Evolutionary conservation across 2,797 vertebrate species (phyloP).

Genomic region (Catostomus latipinnis): DNA sequence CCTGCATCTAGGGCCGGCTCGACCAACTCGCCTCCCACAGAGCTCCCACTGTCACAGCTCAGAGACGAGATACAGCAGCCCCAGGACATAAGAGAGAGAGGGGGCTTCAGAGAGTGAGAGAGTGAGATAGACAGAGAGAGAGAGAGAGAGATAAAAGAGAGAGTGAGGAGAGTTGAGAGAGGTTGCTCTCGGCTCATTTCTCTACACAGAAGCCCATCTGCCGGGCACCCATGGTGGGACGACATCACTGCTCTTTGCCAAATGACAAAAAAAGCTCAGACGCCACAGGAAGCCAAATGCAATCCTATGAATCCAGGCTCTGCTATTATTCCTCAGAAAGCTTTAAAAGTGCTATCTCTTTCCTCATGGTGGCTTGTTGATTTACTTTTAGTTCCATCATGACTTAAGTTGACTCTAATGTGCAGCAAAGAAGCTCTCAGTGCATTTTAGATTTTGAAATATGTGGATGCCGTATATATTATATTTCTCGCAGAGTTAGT

Average conservation of each 20-base stretch:
- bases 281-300: slow-evolving; percentile 81
- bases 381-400: slow-evolving; percentile 75
- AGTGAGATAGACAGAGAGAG: slow-evolving; percentile 49
- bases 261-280: slow-evolving; percentile 74
- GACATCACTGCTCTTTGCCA: slow-evolving; percentile 77
- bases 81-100: slow-evolving; percentile 68
- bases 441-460: slow-evolving; percentile 62
- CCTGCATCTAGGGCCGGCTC: slow-evolving; percentile 81
- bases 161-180: slow-evolving; percentile 23
- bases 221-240: slow-evolving; percentile 81
- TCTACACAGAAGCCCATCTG: slow-evolving; percentile 85
- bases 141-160: slow-evolving; percentile 30
- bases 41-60: slow-evolving; percentile 52
- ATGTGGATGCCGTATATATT: slow-evolving; percentile 51
- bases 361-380: slow-evolving; percentile 71
- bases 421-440: slow-evolving; percentile 61
- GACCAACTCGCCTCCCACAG: slow-evolving; percentile 81
- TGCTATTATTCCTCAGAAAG: slow-evolving; percentile 75
- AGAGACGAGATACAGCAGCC: slow-evolving; percentile 72
- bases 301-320: slow-evolving; percentile 78
- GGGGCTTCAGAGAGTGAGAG: slow-evolving; percentile 51
- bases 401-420: slow-evolving; percentile 77
- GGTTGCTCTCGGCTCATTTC: slow-evolving; percentile 84
- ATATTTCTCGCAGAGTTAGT: slow-evolving; percentile 55
- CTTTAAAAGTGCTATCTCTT: slow-evolving; percentile 63